Conservation (phyloP, 2,888 invertebrate species). For the Teinopalpus imperialis region DNA sequence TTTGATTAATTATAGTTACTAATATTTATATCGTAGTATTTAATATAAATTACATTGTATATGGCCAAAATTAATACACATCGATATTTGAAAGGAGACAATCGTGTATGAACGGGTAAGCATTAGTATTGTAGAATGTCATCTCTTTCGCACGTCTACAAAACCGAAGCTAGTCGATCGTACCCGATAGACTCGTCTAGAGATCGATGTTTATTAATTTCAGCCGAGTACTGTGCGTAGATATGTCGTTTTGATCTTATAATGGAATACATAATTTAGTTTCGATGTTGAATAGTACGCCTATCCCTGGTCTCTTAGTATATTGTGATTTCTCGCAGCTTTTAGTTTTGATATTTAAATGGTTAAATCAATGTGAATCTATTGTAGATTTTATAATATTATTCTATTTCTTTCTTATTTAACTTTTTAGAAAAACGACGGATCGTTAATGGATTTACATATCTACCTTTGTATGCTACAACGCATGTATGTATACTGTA, state of each 20-base stretch:
- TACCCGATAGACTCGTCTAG: no score
- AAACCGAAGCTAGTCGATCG: no score
- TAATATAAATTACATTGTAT: background rate
- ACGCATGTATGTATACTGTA: background rate
- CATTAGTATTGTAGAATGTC: no score
- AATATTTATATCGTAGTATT: conserved; percentile 11
- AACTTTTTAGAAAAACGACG: background rate
- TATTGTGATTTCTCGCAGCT: conserved; percentile 16
- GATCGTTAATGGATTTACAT: background rate
- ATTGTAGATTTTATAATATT: background rate
- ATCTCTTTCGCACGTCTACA: no score
- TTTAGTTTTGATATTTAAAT: conserved; percentile 1
- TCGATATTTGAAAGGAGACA: no score
- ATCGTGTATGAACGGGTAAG: no score
- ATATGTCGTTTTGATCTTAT: background rate
- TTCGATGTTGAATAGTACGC: conserved; percentile 1
- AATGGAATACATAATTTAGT: background rate
- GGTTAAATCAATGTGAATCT: background rate
- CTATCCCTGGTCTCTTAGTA: background rate
- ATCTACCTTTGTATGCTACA: conserved; percentile 3
- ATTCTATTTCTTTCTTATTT: background rate
- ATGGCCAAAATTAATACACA: background rate
- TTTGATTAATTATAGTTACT: conserved; percentile 4
- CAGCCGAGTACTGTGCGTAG: no score
- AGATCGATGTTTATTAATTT: no score